Base-by-base conservation (phyloP, 2,888 invertebrate genomes). In the Melikaiella ostensackeni region DNA sequence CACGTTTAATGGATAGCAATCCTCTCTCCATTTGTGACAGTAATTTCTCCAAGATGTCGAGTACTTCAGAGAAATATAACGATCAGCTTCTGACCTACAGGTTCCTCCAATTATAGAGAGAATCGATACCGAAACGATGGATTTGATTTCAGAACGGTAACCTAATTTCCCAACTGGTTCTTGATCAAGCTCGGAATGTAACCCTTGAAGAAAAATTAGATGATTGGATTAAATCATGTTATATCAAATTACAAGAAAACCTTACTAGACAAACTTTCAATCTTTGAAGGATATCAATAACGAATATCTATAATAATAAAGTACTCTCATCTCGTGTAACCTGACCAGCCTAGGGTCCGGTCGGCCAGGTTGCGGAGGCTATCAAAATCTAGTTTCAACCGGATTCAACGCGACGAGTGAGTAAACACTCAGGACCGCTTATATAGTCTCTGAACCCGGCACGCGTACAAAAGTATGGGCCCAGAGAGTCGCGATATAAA, bases 61-160 rank as follows among this genome's bases (percentile, higher is more conserved):
- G 70, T n/a, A 30, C n/a, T 55, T 50, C 19, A 50, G 50, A 70
- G 50, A 21, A 50, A 70, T 50, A 30, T 50, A 70, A 50, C 50
- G 70, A 70, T n/a, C 30, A 30, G 50, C 9, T 70, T 70, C 30
- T 70, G 13, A 55, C n/a, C 50, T 70, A 30, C 30, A n/a, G 21
- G 11, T 50, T 70, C 70, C 30, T 50, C 6, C 33, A 33, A 30
- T 70, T 70, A 70, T 70, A 50, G 11, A 50, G 6, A 50, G 30
- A 70, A 70, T 70, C 70, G n/a, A 50, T 70, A 50, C 9, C 35
- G 35, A 19, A 63, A 63, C 35, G n/a, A 3, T 62, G 4, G 35
- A 63, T 63, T 63, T 63, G 35, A 63, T 63, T 63, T 63, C 9
- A 33, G 35, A 38, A 35, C n/a, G 33, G 63, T 63, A 63, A 35